Percentiles rank a stretch among this genome's conserved stretches.
Evolutionary conservation across 1,140 invertebrate species (phyloP).

Genomic region (Mylabris phalerata): DNA sequence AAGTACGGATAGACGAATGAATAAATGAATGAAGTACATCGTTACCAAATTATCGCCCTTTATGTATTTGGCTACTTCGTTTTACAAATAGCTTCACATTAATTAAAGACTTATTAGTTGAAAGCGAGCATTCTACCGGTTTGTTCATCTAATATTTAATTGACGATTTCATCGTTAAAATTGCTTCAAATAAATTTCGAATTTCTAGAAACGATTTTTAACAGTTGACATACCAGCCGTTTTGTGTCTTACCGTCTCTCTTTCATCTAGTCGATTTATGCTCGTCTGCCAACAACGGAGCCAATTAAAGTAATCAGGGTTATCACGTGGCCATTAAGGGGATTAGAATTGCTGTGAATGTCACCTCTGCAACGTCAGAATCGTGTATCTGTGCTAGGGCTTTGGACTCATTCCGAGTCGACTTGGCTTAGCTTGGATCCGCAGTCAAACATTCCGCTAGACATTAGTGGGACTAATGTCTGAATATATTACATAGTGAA

Average conservation of each 20-base stretch:
- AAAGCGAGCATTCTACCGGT: too few species aligned
- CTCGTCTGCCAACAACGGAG: conserved; percentile 13
- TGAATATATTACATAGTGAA: conserved; percentile 39
- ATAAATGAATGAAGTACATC: conserved; percentile 8
- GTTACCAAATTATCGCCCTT: conserved; percentile 19
- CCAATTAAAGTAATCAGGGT: conserved; percentile 37
- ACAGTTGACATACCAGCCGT: too few species aligned
- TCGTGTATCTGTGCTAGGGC: conserved; percentile 29
- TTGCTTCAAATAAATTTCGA: too few species aligned
- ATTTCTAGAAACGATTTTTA: too few species aligned
- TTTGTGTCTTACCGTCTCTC: too few species aligned
- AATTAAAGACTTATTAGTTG: conserved; percentile 13
- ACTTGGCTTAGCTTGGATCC: conserved; percentile 32
- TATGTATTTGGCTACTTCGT: conserved; percentile 18
- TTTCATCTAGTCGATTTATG: conserved; percentile 3
- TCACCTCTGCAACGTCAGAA: conserved; percentile 32
- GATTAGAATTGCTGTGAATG: conserved; percentile 34
- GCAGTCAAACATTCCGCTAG: conserved; percentile 39
- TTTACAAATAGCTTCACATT: conserved; percentile 14
- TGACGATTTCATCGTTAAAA: too few species aligned
- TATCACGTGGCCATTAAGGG: conserved; percentile 38
- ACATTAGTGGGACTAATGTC: conserved; percentile 40
- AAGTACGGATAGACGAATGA: conserved; percentile 8
- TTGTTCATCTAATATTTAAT: too few species aligned
- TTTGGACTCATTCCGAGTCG: conserved; percentile 29